Conservation (phyloP, 2,113 vertebrate species). For the Gallinago undulata region DNA sequence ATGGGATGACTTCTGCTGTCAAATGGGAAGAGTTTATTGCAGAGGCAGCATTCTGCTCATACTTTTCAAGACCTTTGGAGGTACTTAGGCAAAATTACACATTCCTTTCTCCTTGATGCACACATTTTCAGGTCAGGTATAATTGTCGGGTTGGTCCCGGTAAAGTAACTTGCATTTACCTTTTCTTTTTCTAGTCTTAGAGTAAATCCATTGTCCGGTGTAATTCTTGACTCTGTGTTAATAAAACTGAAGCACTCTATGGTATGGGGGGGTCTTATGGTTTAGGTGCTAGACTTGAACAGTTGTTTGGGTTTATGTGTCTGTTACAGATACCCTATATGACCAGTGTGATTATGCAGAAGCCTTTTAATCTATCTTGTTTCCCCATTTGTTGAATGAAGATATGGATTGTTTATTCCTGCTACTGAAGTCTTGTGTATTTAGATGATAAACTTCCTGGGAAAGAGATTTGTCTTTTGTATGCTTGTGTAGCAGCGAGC, state of each 20-base stretch:
- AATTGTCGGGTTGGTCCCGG: neutral
- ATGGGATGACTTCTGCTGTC: neutral
- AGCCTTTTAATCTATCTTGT: neutral
- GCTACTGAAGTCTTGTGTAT: neutral
- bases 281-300: neutral
- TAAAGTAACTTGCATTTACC: neutral
- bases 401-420: neutral
- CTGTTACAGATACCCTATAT: neutral
- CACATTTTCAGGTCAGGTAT: rapidly evolving
- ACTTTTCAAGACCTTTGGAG: neutral
- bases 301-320: neutral
- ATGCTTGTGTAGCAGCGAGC: neutral
- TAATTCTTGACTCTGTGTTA: rapidly evolving
- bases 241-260: neutral
- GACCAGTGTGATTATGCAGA: neutral
- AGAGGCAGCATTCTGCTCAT: neutral
- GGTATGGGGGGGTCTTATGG: rapidly evolving
- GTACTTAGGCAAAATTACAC: neutral
- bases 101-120: neutral
- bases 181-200: neutral
- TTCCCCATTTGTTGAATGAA: neutral
- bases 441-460: neutral
- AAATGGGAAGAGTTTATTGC: neutral
- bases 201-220: neutral
- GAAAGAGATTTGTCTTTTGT: neutral